Evolutionary conservation across 2,888 invertebrate species (phyloP).

Genomic region (Melipona beecheii): DNA sequence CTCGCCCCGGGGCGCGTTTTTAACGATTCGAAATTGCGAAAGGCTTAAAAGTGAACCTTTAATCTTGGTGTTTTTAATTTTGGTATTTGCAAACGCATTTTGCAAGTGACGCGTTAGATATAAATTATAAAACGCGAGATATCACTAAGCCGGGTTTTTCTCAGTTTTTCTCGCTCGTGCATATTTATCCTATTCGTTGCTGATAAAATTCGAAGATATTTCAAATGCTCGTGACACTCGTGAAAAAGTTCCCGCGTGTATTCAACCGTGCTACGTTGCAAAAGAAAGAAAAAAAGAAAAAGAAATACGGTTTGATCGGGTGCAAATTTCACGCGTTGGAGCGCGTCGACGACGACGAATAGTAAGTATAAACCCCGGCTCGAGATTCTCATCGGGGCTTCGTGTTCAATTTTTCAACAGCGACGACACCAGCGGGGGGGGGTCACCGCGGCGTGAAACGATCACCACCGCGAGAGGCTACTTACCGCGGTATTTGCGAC

Average conservation of each 20-base stretch:
- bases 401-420: conserved; percentile 13
- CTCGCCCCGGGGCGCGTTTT: too few relatives aligned
- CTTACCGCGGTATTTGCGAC: conserved; percentile 23
- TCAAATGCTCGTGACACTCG: too few relatives aligned
- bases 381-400: background rate
- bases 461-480: conserved; percentile 11
- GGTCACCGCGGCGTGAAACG: background rate
- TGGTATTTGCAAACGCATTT: conserved; percentile 23
- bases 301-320: background rate
- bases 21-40: too few relatives aligned
- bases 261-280: too few relatives aligned
- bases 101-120: background rate
- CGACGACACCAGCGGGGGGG: background rate
- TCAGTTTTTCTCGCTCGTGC: background rate
- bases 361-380: background rate
- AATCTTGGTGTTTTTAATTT: too few relatives aligned
- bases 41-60: too few relatives aligned
- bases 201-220: background rate
- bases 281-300: too few relatives aligned
- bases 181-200: background rate
- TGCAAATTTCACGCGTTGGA: background rate
- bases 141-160: background rate
- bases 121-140: background rate
- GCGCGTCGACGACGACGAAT: background rate
- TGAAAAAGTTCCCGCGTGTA: too few relatives aligned